Evolutionary conservation across 2,797 vertebrate species (phyloP).

Genomic region (Karalla daura): DNA sequence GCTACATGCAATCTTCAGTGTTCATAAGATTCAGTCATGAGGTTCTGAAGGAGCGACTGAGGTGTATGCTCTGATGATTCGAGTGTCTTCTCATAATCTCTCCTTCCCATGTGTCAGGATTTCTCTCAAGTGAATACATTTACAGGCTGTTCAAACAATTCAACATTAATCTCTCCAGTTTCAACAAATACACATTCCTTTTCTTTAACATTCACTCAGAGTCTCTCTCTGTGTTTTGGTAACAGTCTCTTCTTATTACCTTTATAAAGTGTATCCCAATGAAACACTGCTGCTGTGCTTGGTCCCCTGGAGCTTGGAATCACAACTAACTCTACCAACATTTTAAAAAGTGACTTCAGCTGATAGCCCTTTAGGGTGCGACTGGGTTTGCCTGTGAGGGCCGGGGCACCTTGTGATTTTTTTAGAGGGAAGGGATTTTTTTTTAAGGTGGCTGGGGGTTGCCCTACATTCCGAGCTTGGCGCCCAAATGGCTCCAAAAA

Average conservation of each 20-base stretch:
- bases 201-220: slow-evolving; percentile 56
- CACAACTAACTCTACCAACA: slow-evolving; percentile 32
- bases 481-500: slow-evolving; percentile 82
- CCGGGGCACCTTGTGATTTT: slow-evolving; percentile 77
- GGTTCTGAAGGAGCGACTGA: slow-evolving; percentile 17
- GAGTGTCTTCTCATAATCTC: background rate
- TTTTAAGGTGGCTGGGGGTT: slow-evolving; percentile 71
- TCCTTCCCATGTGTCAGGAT: background rate
- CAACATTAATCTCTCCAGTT: slow-evolving; percentile 41
- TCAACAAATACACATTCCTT: slow-evolving; percentile 51
- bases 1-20: slow-evolving; percentile 41
- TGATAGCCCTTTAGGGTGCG: slow-evolving; percentile 84
- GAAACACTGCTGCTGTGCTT: slow-evolving; percentile 6
- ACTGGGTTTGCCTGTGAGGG: slow-evolving; percentile 77
- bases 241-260: background rate
- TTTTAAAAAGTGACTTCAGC: slow-evolving; percentile 72
- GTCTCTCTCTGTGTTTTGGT: slow-evolving; percentile 51
- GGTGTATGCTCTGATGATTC: slow-evolving; percentile 19
- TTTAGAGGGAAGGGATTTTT: slow-evolving; percentile 26
- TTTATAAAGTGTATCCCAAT: background rate
- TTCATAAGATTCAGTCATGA: slow-evolving; percentile 1
- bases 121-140: background rate
- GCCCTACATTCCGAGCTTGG: slow-evolving; percentile 87
- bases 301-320: slow-evolving; percentile 53
- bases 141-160: slow-evolving; percentile 4